Conservation (phyloP, 2,888 invertebrate genomes). For the Drosophila buzzatii region DNA sequence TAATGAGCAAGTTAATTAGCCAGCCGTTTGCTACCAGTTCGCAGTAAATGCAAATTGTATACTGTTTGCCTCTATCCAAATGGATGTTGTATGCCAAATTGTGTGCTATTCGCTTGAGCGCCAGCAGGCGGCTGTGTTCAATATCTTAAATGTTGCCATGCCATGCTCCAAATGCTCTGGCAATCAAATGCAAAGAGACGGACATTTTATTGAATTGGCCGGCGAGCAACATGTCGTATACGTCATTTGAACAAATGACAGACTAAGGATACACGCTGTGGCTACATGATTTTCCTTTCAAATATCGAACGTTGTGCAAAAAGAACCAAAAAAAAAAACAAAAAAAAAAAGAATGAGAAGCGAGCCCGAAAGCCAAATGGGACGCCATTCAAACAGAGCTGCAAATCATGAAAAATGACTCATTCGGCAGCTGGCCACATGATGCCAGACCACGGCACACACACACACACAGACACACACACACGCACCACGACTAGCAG, state of each 20-base stretch:
- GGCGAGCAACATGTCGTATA: slow-evolving; percentile 36
- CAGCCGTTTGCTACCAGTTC: slow-evolving; percentile 13
- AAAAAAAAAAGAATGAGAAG: slow-evolving; percentile 6
- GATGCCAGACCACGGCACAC: slow-evolving; percentile 29
- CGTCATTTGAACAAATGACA: slow-evolving; percentile 45
- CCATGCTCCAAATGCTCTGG: slow-evolving; percentile 23
- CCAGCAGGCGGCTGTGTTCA: slow-evolving; percentile 27
- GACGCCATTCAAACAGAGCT: slow-evolving; percentile 48
- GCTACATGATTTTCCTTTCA: slow-evolving; percentile 53
- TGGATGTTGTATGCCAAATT: slow-evolving; percentile 32
- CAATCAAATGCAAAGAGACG: slow-evolving; percentile 50
- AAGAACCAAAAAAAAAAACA: slow-evolving; percentile 1
- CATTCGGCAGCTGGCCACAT: slow-evolving; percentile 55
- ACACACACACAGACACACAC: slow-evolving; percentile 3
- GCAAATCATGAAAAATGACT: slow-evolving; percentile 68
- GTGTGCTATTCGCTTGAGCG: slow-evolving; percentile 44
- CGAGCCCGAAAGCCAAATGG: slow-evolving; percentile 35
- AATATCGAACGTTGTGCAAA: slow-evolving; percentile 35
- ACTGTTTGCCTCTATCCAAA: background rate
- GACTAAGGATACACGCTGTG: slow-evolving; percentile 33
- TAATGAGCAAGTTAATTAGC: slow-evolving; percentile 71
- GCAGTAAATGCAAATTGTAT: slow-evolving; percentile 43
- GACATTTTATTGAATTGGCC: slow-evolving; percentile 51
- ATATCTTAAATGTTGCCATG: slow-evolving; percentile 21
- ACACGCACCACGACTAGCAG: background rate